phyloP scores from a whole-genome alignment of 1,140 invertebrate species.

The Drosophila nikananu region DNA sequence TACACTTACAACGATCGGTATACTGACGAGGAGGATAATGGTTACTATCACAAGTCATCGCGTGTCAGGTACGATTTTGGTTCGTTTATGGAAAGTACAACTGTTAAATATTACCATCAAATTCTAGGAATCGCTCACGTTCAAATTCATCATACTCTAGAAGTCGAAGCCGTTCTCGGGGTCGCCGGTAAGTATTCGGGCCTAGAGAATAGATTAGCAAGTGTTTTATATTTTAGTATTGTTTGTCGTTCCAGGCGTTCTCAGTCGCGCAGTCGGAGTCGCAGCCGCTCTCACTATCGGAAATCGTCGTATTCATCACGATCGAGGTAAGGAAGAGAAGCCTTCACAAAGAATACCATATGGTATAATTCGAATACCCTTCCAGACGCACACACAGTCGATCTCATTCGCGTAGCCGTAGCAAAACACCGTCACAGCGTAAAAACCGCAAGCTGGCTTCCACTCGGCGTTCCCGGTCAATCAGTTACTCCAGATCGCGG shows the following conservation, averaged over 20 bases:
- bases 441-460: conserved; percentile 79
- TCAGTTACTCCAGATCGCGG: conserved; percentile 85
- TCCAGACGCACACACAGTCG: conserved; percentile 63
- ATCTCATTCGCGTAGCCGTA: conserved; percentile 67
- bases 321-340: conserved; percentile 48
- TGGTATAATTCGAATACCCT: background rate
- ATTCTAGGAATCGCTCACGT: conserved; percentile 83
- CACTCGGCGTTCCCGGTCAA: conserved; percentile 76
- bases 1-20: conserved; percentile 66
- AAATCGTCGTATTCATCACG: conserved; percentile 76
- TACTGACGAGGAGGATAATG: conserved; percentile 58
- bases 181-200: conserved; percentile 61
- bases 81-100: background rate
- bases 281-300: conserved; percentile 79
- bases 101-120: too few species aligned
- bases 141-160: conserved; percentile 72
- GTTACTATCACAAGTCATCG: conserved; percentile 65
- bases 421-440: conserved; percentile 56
- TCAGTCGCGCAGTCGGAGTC: conserved; percentile 63
- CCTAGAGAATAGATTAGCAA: conserved; percentile 4
- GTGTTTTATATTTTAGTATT: conserved; percentile 55
- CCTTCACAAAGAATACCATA: background rate
- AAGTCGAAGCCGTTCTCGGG: conserved; percentile 85
- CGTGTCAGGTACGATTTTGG: conserved; percentile 51
- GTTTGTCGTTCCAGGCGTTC: conserved; percentile 74